Percentiles rank a stretch among this genome's conserved stretches.
Evolutionary conservation across 2,888 invertebrate genomes (phyloP).

Genomic region (Eupithecia inturbata): DNA sequence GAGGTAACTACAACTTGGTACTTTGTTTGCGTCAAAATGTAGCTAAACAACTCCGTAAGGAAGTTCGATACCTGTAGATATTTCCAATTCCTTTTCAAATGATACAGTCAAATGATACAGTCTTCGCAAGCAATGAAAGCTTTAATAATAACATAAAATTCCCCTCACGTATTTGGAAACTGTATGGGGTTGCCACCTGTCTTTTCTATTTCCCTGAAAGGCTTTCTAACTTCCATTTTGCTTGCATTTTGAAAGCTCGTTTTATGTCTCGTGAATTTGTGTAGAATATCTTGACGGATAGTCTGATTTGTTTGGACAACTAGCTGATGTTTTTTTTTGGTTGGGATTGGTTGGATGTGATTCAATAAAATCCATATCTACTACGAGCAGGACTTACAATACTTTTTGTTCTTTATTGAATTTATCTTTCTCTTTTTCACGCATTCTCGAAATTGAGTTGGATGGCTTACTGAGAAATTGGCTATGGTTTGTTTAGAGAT

Average conservation of each 20-base stretch:
- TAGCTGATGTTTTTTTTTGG: constrained; percentile 35
- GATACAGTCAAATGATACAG: constrained; percentile 14
- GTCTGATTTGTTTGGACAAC: constrained; percentile 26
- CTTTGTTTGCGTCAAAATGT: background rate
- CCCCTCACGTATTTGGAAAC: constrained; percentile 39
- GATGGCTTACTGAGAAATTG: background rate
- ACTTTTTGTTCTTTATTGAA: background rate
- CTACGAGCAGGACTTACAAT: background rate
- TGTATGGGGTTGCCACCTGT: constrained; percentile 44
- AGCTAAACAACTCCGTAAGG: background rate
- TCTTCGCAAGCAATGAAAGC: background rate
- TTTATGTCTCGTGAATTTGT: constrained; percentile 66
- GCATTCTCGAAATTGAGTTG: background rate
- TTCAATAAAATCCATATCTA: constrained; percentile 11
- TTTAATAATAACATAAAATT: constrained; percentile 36
- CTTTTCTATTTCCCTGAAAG: constrained; percentile 48
- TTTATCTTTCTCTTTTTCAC: background rate
- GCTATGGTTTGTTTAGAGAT: background rate
- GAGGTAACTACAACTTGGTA: background rate
- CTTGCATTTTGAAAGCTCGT: constrained; percentile 56
- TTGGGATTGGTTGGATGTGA: constrained; percentile 16
- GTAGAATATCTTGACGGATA: constrained; percentile 55
- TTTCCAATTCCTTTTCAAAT: constrained; percentile 9
- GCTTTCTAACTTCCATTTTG: constrained; percentile 51
- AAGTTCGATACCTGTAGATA: constrained; percentile 12